Conservation (phyloP, 2,797 vertebrate species). For the Manis crassicaudata region DNA sequence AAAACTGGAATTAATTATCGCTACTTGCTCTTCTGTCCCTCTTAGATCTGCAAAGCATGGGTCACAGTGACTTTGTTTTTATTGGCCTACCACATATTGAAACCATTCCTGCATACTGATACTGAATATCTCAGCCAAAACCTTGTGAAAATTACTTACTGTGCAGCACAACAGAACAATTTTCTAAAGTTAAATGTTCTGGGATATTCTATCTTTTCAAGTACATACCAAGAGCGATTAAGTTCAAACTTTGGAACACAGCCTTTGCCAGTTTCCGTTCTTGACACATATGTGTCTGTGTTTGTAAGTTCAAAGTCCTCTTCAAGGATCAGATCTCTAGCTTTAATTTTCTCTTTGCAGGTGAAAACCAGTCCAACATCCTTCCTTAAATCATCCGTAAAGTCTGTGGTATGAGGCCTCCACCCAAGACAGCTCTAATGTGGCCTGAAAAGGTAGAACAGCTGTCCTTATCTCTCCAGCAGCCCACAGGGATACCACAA, state of each 20-base stretch:
- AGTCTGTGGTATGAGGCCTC: neutral
- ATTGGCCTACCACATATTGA: constrained; percentile 78
- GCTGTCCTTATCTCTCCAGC: neutral
- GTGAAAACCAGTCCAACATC: constrained; percentile 59
- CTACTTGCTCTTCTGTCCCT: constrained; percentile 70
- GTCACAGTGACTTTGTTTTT: constrained; percentile 74
- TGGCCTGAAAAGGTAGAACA: neutral
- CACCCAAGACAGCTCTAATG: neutral
- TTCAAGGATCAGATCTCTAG: constrained; percentile 70
- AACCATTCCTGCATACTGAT: constrained; percentile 76
- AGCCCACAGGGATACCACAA: neutral
- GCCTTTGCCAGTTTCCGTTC: constrained; percentile 77
- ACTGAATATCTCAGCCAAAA: constrained; percentile 74
- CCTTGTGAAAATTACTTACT: constrained; percentile 78
- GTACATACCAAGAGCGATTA: constrained; percentile 81
- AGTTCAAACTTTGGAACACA: constrained; percentile 73
- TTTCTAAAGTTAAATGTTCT: constrained; percentile 75
- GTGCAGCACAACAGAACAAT: constrained; percentile 66
- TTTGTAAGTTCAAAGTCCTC: constrained; percentile 77
- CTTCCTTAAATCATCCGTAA: constrained; percentile 64
- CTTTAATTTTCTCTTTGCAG: constrained; percentile 75
- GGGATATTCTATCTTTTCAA: constrained; percentile 81
- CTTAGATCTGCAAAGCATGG: constrained; percentile 72
- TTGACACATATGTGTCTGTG: constrained; percentile 77
- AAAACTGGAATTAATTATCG: constrained; percentile 80